Evolutionary conservation across 2,797 vertebrate species (phyloP).

Genomic region (Acrocephalus scirpaceus): DNA sequence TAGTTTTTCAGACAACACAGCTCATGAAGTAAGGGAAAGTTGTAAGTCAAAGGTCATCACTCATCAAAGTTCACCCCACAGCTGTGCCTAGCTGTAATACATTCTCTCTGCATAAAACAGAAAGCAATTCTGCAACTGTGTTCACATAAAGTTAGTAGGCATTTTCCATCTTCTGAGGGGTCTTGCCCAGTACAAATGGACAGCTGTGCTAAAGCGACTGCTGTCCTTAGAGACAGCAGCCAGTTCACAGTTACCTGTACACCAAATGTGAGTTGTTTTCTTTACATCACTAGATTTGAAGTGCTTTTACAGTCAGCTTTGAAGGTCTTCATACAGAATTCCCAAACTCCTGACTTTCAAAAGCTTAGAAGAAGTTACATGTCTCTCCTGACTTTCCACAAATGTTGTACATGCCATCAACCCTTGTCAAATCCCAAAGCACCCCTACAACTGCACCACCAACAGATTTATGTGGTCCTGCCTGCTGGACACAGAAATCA

Average conservation of each 20-base stretch:
- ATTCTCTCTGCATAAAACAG: not conserved
- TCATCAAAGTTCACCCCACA: not conserved
- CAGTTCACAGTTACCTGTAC: not conserved
- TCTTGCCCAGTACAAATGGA: not conserved
- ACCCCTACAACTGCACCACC: not conserved
- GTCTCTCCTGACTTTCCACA: not conserved
- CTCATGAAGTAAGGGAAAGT: not conserved
- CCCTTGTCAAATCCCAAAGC: not conserved
- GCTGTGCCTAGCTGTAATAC: not conserved
- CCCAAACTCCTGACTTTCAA: not conserved
- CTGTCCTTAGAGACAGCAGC: not conserved
- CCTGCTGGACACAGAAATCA: not conserved
- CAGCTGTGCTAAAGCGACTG: rapidly evolving
- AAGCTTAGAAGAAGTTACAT: not conserved
- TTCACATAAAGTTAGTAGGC: not conserved
- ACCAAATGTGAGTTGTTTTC: not conserved
- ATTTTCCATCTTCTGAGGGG: not conserved
- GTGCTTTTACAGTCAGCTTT: not conserved
- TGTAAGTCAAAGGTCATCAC: not conserved
- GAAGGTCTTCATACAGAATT: not conserved
- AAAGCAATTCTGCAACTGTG: not conserved
- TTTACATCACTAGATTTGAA: not conserved
- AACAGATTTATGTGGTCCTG: not conserved
- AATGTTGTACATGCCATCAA: rapidly evolving
- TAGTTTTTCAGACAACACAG: not conserved